phyloP scores from a whole-genome alignment of 2,113 vertebrate genomes.

The Ailurus styani region DNA sequence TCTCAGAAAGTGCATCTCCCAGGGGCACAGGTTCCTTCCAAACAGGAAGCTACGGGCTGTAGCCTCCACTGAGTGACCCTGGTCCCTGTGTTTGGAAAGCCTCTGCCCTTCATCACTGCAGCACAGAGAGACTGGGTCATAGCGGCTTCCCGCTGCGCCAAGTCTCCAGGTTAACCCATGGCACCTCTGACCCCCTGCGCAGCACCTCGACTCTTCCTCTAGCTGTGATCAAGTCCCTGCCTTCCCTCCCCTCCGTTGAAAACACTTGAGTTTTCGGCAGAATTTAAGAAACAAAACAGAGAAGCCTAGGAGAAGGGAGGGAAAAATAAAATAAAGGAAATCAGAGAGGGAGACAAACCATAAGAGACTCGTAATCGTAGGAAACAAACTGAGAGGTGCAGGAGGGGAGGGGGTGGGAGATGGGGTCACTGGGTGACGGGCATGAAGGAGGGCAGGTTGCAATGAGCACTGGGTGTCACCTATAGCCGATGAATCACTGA shows the following conservation, averaged over 20 bases:
- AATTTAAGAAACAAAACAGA: not conserved
- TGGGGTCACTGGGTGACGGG: not conserved
- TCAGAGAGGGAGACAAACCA: not conserved
- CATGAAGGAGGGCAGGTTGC: not conserved
- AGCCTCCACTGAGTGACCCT: not conserved
- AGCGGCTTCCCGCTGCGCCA: not conserved
- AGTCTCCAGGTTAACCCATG: not conserved
- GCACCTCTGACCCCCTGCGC: not conserved
- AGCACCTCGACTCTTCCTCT: no score
- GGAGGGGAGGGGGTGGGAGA: not conserved
- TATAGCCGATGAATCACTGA: not conserved
- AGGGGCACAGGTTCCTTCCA: not conserved
- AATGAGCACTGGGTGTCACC: not conserved
- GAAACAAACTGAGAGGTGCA: not conserved
- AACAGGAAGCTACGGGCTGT: not conserved
- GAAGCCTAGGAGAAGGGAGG: not conserved
- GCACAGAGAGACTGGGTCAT: accelerated
- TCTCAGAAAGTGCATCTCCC: not conserved
- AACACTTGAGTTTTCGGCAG: not conserved
- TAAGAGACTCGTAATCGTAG: not conserved
- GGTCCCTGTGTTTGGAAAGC: not conserved
- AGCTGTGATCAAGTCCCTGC: not conserved
- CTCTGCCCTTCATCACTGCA: no score
- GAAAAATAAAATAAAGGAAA: not conserved
- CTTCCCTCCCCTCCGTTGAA: not conserved